Evolutionary conservation across 2,888 invertebrate species (phyloP), one percentile per base, ranked within the genome.

Genomic region (Zhuqinia jingwanae): DNA sequence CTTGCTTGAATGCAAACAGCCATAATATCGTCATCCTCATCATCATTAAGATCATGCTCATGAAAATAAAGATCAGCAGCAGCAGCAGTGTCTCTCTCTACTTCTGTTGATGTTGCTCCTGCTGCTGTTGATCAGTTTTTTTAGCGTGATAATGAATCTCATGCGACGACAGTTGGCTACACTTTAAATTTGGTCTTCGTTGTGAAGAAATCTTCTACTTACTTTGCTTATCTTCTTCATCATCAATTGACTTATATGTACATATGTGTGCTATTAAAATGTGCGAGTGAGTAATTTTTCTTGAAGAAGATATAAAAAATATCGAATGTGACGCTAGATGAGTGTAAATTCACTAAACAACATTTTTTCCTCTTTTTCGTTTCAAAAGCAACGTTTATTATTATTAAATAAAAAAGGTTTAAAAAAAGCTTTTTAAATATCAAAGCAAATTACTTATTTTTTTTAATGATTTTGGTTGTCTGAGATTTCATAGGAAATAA

Each of bases 121-220:
- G 45, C 50, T 75, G 63, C 25, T 75, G 77, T 56, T 77, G 84
- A 84, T 84, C 77, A 84, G 68, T 84, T 84, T 83, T 80, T 45
- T 53, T 36, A 77, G 53, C 8, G 17, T 45, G 77, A 84, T 84
- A 84, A 76, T 84, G 77, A 84, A 68, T 47, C 84, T 84, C 56
- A 17, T n/a, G n/a, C 53, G 84, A 84, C 84, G 84, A 84, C 84
- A 84, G 84, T 84, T 84, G 77, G 82, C 60, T 75, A 82, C 75
- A 56, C 53, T 75, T 75, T 30, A 70, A 36, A 36, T 36, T 8
- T 36, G 8, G 36, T 8, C 36, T 36, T 36, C 8, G 8, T 3
- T 36, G 36, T 8, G 8, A 8, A 3, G 3, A 36, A 3, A 36
- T 36, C 3, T 36, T 3, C 36, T 36, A 36, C 36, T 36, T 36